Conservation (phyloP, 2,113 vertebrate species). For the Triplophysa siluroides region DNA sequence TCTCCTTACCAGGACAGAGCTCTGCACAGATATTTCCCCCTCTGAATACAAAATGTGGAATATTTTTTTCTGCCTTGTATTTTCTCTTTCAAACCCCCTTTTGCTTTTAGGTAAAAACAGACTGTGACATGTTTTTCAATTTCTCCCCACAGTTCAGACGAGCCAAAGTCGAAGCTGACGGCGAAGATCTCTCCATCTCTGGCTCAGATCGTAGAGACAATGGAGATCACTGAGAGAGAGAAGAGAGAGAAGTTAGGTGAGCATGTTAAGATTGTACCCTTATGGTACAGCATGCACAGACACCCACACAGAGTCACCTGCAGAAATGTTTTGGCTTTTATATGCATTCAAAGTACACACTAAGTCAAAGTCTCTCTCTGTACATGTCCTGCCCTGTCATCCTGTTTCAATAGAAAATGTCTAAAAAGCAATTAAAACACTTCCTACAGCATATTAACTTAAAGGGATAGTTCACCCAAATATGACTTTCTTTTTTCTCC, state of each 20-base stretch:
- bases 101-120: background rate
- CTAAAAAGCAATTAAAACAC: too few species aligned
- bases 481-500: too few species aligned
- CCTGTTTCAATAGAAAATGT: too few species aligned
- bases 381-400: too few species aligned
- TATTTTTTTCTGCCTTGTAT: too few species aligned
- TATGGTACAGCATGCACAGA: background rate
- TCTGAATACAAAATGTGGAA: background rate
- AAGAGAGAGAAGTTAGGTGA: conserved; percentile 57
- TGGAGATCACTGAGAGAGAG: conserved; percentile 63
- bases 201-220: conserved; percentile 76
- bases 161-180: conserved; percentile 72
- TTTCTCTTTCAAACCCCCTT: background rate
- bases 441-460: too few species aligned
- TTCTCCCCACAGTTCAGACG: conserved; percentile 71
- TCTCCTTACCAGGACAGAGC: background rate
- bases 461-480: too few species aligned
- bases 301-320: background rate
- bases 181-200: conserved; percentile 78
- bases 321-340: background rate
- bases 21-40: background rate
- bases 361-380: too few species aligned
- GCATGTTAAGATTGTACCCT: background rate
- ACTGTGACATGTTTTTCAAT: conserved; percentile 34
- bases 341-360: too few species aligned